Percentiles rank a stretch among this genome's conserved stretches.
Conservation (phyloP, 2,888 invertebrate genomes). For the Drosophila greeni region DNA sequence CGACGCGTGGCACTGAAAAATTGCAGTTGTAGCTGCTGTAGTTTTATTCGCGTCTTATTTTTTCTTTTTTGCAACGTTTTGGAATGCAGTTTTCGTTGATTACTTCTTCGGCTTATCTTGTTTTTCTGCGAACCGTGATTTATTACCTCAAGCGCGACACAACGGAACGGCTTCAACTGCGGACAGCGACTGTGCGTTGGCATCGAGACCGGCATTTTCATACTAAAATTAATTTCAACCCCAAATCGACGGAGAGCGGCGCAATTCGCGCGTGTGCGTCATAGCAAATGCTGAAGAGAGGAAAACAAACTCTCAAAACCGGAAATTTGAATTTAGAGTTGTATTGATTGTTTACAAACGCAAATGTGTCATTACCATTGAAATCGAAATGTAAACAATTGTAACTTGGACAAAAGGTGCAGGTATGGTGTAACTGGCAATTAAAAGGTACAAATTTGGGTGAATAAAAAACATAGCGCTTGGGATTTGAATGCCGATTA, state of each 20-base stretch:
- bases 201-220: constrained; percentile 64
- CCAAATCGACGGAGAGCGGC: constrained; percentile 21
- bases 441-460: background rate
- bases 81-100: constrained; percentile 34
- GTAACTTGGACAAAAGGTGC: background rate
- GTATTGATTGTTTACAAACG: constrained; percentile 12
- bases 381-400: background rate
- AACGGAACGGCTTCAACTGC: constrained; percentile 40
- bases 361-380: background rate
- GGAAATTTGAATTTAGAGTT: constrained; percentile 5
- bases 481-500: background rate
- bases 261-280: constrained; percentile 8
- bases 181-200: constrained; percentile 52
- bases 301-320: constrained; percentile 17
- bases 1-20: constrained; percentile 41
- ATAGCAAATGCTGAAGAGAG: constrained; percentile 3
- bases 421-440: background rate
- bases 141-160: constrained; percentile 37
- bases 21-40: constrained; percentile 13
- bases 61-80: constrained; percentile 29
- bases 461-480: background rate
- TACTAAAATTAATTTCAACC: constrained; percentile 28
- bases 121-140: constrained; percentile 33
- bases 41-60: constrained; percentile 3
- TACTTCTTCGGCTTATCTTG: constrained; percentile 36